Evolutionary conservation across 2,888 invertebrate species (phyloP).

Genomic region (Electrophaes corylata): DNA sequence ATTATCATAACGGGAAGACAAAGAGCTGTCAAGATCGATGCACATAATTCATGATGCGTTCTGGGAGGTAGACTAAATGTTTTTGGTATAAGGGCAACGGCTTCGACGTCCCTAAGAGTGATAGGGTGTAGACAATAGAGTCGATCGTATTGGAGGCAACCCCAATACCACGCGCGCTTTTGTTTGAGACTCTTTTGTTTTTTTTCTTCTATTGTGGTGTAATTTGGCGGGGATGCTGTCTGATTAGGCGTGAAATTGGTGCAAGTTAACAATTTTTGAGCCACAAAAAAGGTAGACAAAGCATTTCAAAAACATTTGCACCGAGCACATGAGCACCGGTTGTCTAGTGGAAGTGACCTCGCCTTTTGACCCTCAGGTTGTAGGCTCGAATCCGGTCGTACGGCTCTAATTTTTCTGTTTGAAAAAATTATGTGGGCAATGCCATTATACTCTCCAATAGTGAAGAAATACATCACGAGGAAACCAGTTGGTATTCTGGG

Average conservation of each 20-base stretch:
- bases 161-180: constrained; percentile 66
- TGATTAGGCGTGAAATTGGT: constrained; percentile 61
- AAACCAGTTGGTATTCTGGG: too few relatives aligned
- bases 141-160: constrained; percentile 61
- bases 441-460: too few relatives aligned
- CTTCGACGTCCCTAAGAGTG: constrained; percentile 51
- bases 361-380: too few relatives aligned
- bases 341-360: too few relatives aligned
- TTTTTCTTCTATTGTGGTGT: constrained; percentile 62
- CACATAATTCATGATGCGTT: constrained; percentile 73
- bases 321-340: too few relatives aligned
- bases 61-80: constrained; percentile 39
- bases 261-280: constrained; percentile 50
- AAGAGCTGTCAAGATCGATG: constrained; percentile 64
- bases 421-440: too few relatives aligned
- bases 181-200: constrained; percentile 66
- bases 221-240: constrained; percentile 57
- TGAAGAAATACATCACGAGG: too few relatives aligned
- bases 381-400: too few relatives aligned
- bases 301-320: background rate
- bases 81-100: constrained; percentile 41
- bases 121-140: constrained; percentile 64
- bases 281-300: constrained; percentile 7
- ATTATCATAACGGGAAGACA: constrained; percentile 62
- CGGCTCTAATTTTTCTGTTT: too few relatives aligned